Base-by-base conservation (phyloP, 2,113 vertebrate genomes). In the Salvator merianae region DNA sequence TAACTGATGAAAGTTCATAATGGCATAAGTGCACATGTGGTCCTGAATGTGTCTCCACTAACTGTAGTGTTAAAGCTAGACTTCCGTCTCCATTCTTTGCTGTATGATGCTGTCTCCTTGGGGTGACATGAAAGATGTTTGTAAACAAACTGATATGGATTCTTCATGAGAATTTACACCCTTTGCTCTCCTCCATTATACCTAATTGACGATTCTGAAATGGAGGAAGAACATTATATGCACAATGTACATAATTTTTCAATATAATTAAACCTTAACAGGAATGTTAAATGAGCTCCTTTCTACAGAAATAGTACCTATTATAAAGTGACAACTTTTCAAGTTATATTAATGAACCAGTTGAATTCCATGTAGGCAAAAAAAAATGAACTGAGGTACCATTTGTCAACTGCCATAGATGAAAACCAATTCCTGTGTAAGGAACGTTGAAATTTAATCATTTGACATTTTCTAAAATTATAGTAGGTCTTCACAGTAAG, bases 381-480 rank as follows among this genome's bases (percentile, higher is more conserved):
- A 47, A 47, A 84, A 79, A 81, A 36, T 82, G 79, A 47, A 34
- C 36, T 5, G 63, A n/a, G 34, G 50, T 86, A 71, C 79, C 10
- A 91, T 92, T 91, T 89, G 78, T 91, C 63, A 92, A 72, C 80
- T 91, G 88, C 82, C 70, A 79, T 0, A 7, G 0, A 16, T 79
- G 66, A 90, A 90, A 88, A 72, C 3, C 78, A 88, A 65, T 72
- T 91, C 70, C 43, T 74, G 38, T 47, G 70, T 72, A 90, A 90
- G 53, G 86, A 79, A n/a, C 75, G 72, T 73, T 90, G 62, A 74
- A 82, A 89, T 87, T 90, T 87, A 72, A 87, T 62, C 86, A 73
- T 91, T 75, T 82, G 78, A 87, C 84, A 80, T 89, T 87, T 94
- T 82, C 62, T 90, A 88, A 90, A 91, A 91, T 88, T 86, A 87